These are phyloP conservation scores for Xenops minutus DNA, from an alignment of 2,797 vertebrate genomes.

Conservation along the genomic window DNA sequence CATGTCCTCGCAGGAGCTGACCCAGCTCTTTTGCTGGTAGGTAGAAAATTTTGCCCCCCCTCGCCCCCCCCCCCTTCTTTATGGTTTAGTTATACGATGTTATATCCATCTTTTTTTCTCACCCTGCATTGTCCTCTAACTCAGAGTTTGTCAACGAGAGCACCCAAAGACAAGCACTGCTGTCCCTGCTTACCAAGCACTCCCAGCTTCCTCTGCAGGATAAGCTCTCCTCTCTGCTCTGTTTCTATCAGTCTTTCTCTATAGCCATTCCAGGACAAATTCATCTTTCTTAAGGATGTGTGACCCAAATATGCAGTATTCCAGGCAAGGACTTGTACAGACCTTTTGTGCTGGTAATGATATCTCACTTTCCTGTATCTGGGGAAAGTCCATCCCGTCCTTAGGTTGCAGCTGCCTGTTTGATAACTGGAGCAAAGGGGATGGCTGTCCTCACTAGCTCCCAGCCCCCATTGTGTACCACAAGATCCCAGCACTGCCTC, in stretches of 20 bases:
- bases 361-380: not conserved
- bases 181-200: not conserved
- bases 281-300: not conserved
- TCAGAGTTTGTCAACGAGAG: not conserved
- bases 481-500: fast-evolving
- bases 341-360: not conserved
- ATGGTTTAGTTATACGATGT: not conserved
- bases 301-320: slow-evolving; percentile 6
- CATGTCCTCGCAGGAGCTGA: not conserved
- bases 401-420: not conserved
- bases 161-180: not conserved
- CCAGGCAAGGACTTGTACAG: not conserved
- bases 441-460: not conserved
- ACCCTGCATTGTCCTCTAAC: not conserved
- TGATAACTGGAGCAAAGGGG: not conserved
- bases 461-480: not conserved
- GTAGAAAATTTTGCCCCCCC: not conserved
- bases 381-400: not conserved
- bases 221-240: not conserved
- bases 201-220: not conserved
- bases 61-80: not conserved
- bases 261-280: not conserved
- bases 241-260: not conserved
- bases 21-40: not conserved
- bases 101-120: not conserved